phyloP scores from a whole-genome alignment of 2,797 vertebrate genomes.

The Phataginus tetradactyla region DNA sequence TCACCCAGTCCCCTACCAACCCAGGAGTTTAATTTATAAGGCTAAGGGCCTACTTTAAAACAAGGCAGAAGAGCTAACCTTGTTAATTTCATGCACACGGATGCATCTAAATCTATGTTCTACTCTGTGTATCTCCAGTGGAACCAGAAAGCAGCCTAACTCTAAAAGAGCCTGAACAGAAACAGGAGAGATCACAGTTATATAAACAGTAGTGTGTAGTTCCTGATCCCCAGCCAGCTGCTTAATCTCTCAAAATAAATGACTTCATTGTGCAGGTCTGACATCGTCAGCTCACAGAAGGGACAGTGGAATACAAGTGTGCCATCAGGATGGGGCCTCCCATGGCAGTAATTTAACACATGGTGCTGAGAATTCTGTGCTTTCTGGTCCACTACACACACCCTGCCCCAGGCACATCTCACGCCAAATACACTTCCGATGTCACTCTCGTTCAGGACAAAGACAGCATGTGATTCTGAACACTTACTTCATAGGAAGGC shows the following conservation, averaged over 20 bases:
- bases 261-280: background rate
- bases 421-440: background rate
- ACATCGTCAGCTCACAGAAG: background rate
- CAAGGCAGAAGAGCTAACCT: background rate
- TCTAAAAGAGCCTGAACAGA: background rate
- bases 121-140: background rate
- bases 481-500: conserved; percentile 57
- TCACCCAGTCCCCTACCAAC: background rate
- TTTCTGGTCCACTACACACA: background rate
- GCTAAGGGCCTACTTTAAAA: background rate
- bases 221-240: background rate
- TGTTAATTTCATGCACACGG: background rate
- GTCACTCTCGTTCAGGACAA: background rate
- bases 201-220: background rate
- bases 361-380: background rate
- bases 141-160: background rate
- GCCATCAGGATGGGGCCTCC: background rate
- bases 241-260: conserved; percentile 40
- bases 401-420: background rate
- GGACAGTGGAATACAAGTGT: background rate
- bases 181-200: background rate
- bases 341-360: background rate
- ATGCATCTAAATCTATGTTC: background rate
- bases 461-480: conserved; percentile 8
- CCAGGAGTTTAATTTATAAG: background rate